Evolutionary conservation across 2,797 vertebrate genomes (phyloP).

Genomic region (Monodelphis domestica): DNA sequence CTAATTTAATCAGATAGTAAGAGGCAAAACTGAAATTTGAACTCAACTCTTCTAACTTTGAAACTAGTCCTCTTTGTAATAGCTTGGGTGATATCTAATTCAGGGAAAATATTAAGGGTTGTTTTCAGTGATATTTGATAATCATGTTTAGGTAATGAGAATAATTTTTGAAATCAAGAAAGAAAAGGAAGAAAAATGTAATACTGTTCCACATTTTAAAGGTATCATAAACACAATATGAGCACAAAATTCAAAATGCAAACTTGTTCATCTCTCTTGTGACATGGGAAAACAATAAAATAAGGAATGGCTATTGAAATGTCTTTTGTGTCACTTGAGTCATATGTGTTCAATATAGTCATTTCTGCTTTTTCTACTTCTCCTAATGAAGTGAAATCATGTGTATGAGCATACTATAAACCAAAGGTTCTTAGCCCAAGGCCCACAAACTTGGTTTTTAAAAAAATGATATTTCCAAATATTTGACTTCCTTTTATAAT

Average conservation of each 20-base stretch:
- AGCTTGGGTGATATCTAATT: conserved; percentile 22
- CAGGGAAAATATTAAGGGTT: background rate
- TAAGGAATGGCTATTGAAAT: background rate
- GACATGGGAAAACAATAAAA: background rate
- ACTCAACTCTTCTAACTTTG: background rate
- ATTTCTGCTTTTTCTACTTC: background rate
- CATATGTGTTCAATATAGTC: background rate
- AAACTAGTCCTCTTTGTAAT: conserved; percentile 29
- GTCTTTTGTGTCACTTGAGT: background rate
- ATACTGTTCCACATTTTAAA: background rate
- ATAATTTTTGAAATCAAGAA: background rate
- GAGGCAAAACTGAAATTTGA: background rate
- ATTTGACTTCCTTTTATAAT: background rate
- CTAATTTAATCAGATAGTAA: background rate
- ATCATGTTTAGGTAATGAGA: background rate
- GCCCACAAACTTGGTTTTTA: background rate
- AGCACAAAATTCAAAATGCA: background rate
- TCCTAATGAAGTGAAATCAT: background rate
- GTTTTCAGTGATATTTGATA: conserved; percentile 11
- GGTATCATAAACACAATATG: background rate
- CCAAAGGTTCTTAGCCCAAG: background rate
- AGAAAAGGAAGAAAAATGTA: background rate
- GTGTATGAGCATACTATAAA: background rate
- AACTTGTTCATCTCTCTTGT: background rate
- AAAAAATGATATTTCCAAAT: background rate